These are phyloP conservation scores for Drosophila nigritarsus DNA, from an alignment of 2,888 invertebrate genomes.

Conservation along the genomic window DNA sequence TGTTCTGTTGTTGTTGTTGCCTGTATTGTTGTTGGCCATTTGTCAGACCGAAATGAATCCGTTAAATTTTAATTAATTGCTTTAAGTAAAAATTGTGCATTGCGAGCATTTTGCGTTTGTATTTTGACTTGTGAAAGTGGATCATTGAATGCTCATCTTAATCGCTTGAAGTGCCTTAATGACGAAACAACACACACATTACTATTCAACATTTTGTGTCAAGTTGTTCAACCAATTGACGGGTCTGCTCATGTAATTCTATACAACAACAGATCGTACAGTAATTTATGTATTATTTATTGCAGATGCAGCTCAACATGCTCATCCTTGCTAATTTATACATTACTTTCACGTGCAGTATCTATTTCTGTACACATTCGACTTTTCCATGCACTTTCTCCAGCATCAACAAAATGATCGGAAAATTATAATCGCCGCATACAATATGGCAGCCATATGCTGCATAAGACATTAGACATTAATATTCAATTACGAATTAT, in stretches of 20 bases:
- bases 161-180: slow-evolving; percentile 5
- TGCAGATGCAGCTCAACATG: not conserved
- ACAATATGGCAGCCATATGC: slow-evolving; percentile 28
- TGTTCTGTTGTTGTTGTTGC: slow-evolving; percentile 30
- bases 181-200: slow-evolving; percentile 13
- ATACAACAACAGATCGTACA: not conserved
- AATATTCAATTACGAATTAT: not conserved
- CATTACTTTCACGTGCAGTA: not conserved
- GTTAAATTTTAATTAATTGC: slow-evolving; percentile 78
- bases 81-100: slow-evolving; percentile 70
- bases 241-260: not conserved
- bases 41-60: slow-evolving; percentile 67
- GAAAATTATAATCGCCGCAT: not conserved
- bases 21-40: slow-evolving; percentile 27
- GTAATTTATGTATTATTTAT: not conserved
- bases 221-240: not conserved
- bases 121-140: slow-evolving; percentile 69
- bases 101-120: slow-evolving; percentile 44
- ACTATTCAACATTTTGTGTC: not conserved
- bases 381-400: not conserved
- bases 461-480: not conserved
- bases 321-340: not conserved
- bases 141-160: slow-evolving; percentile 35
- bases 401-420: not conserved
- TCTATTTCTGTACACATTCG: not conserved